Evolutionary conservation across 2,797 vertebrate species (phyloP).

Genomic region (Halcyon chelicuti): DNA sequence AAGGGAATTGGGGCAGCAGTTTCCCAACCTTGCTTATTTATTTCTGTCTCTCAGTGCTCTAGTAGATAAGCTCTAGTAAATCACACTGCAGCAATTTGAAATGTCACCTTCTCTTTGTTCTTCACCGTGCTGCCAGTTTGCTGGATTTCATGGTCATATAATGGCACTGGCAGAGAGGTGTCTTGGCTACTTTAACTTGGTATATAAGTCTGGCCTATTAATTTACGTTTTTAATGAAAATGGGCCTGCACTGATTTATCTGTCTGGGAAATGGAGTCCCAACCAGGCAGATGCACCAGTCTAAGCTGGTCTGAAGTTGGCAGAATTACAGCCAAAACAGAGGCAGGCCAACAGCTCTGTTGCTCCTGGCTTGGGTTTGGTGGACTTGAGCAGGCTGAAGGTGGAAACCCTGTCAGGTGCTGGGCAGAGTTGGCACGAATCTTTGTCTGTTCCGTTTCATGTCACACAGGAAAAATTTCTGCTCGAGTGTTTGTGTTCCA

Average conservation of each 20-base stretch:
- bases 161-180: background rate
- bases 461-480: background rate
- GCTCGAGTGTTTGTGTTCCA: background rate
- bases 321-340: background rate
- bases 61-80: background rate
- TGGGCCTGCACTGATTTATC: background rate
- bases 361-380: background rate
- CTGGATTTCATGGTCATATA: background rate
- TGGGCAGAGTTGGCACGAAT: background rate
- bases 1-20: background rate
- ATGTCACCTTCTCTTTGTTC: background rate
- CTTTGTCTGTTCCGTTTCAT: background rate
- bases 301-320: background rate
- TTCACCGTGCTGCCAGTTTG: background rate
- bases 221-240: background rate
- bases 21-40: background rate
- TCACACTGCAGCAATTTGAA: background rate
- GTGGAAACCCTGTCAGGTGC: background rate
- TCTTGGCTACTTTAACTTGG: background rate
- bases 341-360: background rate
- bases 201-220: background rate
- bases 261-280: background rate
- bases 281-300: background rate
- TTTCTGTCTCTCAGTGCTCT: background rate
- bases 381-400: background rate